These are phyloP conservation scores for Ditula angustiorana DNA, from an alignment of 2,888 invertebrate species.

Conservation along the genomic window DNA sequence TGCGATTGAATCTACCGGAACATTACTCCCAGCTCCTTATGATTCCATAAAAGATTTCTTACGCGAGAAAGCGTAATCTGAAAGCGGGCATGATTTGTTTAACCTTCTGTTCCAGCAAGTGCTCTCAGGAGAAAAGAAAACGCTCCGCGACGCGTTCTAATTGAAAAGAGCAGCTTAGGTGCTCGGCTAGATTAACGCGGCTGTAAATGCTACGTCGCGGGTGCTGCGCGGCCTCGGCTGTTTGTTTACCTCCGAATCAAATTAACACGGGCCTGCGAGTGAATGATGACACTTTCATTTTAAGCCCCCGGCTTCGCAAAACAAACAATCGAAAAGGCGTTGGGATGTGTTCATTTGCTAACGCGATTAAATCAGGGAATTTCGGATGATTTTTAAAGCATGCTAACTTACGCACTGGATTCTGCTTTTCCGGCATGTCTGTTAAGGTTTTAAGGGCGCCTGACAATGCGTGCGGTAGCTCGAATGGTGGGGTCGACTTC, in stretches of 20 bases:
- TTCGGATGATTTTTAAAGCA: not conserved
- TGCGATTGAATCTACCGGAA: not conserved
- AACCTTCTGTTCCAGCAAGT: conserved; percentile 16
- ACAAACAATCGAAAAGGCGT: conserved; percentile 10
- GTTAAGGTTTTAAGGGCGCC: no score
- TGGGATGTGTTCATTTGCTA: conserved; percentile 8
- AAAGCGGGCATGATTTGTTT: conserved; percentile 27
- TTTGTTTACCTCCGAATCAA: conserved; percentile 11
- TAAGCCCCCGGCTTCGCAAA: conserved; percentile 3
- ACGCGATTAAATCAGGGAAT: conserved; percentile 6
- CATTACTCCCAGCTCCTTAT: conserved; percentile 15
- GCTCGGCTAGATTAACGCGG: conserved; percentile 9
- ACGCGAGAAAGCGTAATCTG: conserved; percentile 11
- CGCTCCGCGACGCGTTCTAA: conserved; percentile 11
- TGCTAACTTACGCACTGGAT: not conserved
- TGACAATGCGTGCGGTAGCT: no score
- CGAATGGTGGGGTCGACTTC: no score
- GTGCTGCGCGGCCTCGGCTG: not conserved
- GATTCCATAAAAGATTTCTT: conserved; percentile 19
- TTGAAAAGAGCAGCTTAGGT: conserved; percentile 24
- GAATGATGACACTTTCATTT: conserved; percentile 21
- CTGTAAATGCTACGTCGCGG: conserved; percentile 3
- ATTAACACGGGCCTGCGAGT: conserved; percentile 10
- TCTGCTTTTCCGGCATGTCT: no score
- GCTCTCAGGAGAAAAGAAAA: conserved; percentile 13